A percentile compares a stretch with the other conserved stretches of the same genome.
These are phyloP conservation scores for Neogobius melanostomus DNA, from an alignment of 2,113 vertebrate species.

Conservation along the genomic window DNA sequence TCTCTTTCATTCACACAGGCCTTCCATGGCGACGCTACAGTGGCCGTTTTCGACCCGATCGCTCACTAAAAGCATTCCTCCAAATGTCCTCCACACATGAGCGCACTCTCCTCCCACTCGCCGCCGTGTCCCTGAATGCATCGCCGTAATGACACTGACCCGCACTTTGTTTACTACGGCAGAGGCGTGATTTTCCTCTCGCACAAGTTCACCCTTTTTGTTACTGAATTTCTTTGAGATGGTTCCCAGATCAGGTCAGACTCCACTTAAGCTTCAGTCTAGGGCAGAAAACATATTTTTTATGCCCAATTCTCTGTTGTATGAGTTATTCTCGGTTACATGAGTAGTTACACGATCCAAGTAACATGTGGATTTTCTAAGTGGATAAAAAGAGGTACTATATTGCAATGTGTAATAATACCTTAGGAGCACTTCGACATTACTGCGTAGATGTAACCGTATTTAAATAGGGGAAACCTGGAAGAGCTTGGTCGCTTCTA, in stretches of 20 bases:
- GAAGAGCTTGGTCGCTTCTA: too few species aligned
- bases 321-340: too few species aligned
- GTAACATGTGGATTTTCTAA: too few species aligned
- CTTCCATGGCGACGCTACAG: conserved; percentile 5
- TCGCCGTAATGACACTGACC: conserved; percentile 38
- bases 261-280: too few species aligned
- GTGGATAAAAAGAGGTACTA: too few species aligned
- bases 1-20: conserved; percentile 47
- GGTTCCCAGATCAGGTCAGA: neutral
- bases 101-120: conserved; percentile 17
- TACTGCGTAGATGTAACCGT: too few species aligned
- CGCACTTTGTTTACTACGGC: conserved; percentile 37
- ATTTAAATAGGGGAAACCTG: too few species aligned
- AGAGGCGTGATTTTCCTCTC: conserved; percentile 21
- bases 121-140: conserved; percentile 33
- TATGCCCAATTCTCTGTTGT: too few species aligned
- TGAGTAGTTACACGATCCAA: too few species aligned
- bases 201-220: conserved; percentile 34
- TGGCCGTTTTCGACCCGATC: conserved; percentile 42
- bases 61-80: conserved; percentile 22
- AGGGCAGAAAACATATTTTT: too few species aligned
- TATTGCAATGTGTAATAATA: too few species aligned
- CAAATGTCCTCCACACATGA: conserved; percentile 16
- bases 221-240: conserved; percentile 50
- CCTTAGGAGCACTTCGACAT: too few species aligned